Conservation (phyloP, 2,888 invertebrate species). For the Aleiodes testaceus region DNA sequence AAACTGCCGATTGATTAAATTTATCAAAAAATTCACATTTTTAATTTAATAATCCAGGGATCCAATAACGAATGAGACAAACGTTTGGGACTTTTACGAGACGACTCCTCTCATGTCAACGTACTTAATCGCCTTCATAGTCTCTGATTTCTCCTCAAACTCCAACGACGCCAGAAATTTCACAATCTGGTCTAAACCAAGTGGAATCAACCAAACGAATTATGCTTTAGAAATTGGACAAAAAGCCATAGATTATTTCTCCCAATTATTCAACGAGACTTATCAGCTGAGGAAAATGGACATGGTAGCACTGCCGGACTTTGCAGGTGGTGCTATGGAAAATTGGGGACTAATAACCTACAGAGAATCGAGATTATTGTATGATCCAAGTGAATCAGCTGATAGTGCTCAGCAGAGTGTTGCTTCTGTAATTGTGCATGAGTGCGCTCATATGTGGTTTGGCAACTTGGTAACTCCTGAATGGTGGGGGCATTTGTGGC, state of each 20-base stretch:
- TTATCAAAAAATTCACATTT: too few relatives aligned
- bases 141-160: constrained; percentile 75
- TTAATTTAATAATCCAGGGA: not conserved
- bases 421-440: constrained; percentile 82
- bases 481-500: constrained; percentile 85
- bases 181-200: constrained; percentile 68
- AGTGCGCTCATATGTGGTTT: constrained; percentile 86
- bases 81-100: constrained; percentile 78
- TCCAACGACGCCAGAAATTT: constrained; percentile 72
- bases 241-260: constrained; percentile 74
- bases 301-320: constrained; percentile 88
- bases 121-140: constrained; percentile 87
- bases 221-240: constrained; percentile 71
- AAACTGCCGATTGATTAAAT: too few relatives aligned
- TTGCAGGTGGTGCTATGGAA: constrained; percentile 90
- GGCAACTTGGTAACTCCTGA: constrained; percentile 81
- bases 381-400: constrained; percentile 72
- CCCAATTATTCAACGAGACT: constrained; percentile 75
- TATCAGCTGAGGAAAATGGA: constrained; percentile 88
- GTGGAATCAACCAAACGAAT: constrained; percentile 55
- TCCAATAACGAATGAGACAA: too few relatives aligned
- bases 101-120: constrained; percentile 90
- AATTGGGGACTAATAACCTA: constrained; percentile 94
- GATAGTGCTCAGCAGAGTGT: constrained; percentile 77
- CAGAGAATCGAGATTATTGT: constrained; percentile 69